Conservation (phyloP, 2,113 vertebrate species). For the Trachemys scripta region DNA sequence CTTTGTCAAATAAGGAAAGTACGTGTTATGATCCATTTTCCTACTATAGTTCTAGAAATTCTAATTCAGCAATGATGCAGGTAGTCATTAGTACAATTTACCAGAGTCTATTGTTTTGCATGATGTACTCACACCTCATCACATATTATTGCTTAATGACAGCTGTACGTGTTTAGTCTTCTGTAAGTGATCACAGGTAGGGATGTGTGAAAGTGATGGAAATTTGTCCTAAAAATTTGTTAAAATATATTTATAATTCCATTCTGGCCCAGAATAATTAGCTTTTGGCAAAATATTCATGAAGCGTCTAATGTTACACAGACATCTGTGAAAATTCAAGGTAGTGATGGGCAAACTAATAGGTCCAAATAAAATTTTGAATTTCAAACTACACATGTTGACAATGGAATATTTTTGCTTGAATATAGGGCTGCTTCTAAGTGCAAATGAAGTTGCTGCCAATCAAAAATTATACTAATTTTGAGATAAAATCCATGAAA, state of each 20-base stretch:
- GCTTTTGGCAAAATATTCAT: neutral
- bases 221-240: neutral
- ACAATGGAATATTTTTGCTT: neutral
- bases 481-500: slow-evolving; percentile 9
- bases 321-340: neutral
- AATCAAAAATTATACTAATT: neutral
- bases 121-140: neutral
- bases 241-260: neutral
- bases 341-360: neutral
- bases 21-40: neutral
- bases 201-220: neutral
- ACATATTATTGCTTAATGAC: neutral
- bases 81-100: neutral
- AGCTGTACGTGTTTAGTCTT: neutral
- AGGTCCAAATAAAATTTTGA: neutral
- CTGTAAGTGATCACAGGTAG: neutral
- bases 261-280: neutral
- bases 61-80: neutral
- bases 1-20: neutral
- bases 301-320: neutral
- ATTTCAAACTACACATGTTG: neutral
- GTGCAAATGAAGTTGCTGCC: neutral
- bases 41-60: neutral
- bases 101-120: neutral
- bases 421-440: neutral